A percentile compares a stretch with the other conserved stretches of the same genome.
phyloP scores from a whole-genome alignment of 2,113 vertebrate species.

The Pyrgilauda ruficollis region DNA sequence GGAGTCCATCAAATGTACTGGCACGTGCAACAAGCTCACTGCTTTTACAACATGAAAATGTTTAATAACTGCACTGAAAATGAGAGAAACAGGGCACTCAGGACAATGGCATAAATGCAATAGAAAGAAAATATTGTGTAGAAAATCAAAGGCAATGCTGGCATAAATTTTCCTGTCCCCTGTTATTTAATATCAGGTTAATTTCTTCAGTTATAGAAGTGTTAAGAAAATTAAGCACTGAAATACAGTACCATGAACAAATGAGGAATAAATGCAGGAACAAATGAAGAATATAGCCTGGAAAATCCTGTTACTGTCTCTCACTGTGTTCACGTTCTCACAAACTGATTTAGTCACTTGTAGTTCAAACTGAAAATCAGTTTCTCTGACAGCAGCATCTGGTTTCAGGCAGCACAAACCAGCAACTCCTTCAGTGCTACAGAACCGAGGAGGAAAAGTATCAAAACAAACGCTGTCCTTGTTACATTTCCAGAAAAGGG shows the following conservation, averaged over 20 bases:
- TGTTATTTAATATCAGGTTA: background rate
- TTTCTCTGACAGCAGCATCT: background rate
- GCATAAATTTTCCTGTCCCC: background rate
- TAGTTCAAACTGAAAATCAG: background rate
- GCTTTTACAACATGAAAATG: background rate
- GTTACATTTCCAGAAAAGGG: background rate
- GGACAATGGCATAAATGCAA: background rate
- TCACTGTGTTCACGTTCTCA: background rate
- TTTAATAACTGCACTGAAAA: slow-evolving; percentile 22
- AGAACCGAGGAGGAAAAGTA: background rate
- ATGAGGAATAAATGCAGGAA: background rate
- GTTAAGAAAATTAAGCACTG: background rate
- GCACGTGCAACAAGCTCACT: background rate
- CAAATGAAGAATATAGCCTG: background rate
- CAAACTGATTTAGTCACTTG: background rate
- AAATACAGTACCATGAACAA: background rate
- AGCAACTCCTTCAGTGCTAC: background rate
- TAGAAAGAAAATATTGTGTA: background rate
- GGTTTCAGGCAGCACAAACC: background rate
- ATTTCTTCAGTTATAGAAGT: background rate
- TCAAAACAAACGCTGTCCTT: background rate
- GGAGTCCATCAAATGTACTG: background rate
- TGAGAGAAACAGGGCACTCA: background rate
- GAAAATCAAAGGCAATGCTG: background rate
- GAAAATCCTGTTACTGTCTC: background rate